A percentile compares a stretch with the other conserved stretches of the same genome.
phyloP scores from a whole-genome alignment of 2,113 vertebrate genomes.

The Panurus biarmicus region DNA sequence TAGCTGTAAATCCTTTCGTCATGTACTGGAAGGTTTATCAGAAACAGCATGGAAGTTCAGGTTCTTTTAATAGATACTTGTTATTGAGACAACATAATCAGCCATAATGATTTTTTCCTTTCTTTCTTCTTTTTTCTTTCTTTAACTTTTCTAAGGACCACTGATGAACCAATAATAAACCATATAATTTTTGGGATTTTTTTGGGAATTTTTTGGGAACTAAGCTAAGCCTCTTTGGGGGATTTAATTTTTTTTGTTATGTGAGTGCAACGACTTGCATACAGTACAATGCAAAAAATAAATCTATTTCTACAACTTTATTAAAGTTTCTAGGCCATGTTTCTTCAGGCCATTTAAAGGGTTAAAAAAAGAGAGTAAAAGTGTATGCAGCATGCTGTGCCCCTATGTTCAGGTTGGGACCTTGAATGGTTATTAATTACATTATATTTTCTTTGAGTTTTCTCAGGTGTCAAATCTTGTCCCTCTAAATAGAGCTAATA shows the following conservation, averaged over 20 bases:
- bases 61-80: conserved; percentile 58
- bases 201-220: neutral
- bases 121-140: neutral
- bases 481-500: neutral
- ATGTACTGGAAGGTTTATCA: conserved; percentile 57
- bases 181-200: neutral
- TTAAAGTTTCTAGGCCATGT: neutral
- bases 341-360: neutral
- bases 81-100: conserved; percentile 50
- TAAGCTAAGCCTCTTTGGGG: neutral
- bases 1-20: conserved; percentile 67
- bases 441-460: neutral
- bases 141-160: neutral
- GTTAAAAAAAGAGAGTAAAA: neutral
- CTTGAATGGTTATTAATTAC: neutral
- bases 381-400: neutral
- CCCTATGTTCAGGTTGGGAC: neutral
- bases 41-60: conserved; percentile 15
- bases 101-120: neutral
- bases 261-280: neutral
- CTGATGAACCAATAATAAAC: neutral
- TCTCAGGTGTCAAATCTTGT: neutral
- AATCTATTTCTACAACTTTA: neutral
- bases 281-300: neutral
- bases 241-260: neutral